Conservation (phyloP, 2,113 vertebrate genomes). For the Montifringilla adamsi region DNA sequence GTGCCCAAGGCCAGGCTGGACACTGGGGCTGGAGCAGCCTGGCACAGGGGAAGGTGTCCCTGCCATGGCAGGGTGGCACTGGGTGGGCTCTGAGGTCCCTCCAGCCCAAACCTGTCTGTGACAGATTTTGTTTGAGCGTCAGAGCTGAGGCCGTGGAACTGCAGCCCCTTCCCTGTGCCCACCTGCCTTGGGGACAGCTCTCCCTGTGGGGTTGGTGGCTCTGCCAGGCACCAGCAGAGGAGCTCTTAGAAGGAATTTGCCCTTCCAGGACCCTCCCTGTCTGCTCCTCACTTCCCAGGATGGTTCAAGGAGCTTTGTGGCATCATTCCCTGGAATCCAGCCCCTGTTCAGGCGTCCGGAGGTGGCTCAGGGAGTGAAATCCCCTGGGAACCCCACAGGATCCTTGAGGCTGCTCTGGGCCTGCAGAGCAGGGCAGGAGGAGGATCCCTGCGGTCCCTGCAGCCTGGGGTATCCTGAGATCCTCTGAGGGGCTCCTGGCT, state of each 20-base stretch:
- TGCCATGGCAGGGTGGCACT: neutral
- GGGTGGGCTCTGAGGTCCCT: rapidly evolving
- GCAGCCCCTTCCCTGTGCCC: neutral
- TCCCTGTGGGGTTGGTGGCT: neutral
- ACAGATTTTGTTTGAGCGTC: neutral
- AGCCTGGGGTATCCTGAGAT: rapidly evolving
- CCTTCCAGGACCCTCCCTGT: neutral
- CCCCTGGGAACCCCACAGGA: rapidly evolving
- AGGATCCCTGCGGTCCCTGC: neutral
- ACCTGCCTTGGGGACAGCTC: rapidly evolving
- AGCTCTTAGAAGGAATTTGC: neutral
- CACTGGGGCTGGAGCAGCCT: neutral
- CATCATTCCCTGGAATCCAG: neutral
- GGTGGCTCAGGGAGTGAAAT: neutral
- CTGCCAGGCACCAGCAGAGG: neutral
- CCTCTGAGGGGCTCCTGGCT: rapidly evolving
- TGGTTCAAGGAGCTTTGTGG: neutral
- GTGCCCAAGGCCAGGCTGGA: neutral
- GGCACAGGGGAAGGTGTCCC: neutral
- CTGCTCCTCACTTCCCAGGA: neutral
- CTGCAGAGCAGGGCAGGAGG: neutral
- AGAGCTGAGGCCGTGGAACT: neutral
- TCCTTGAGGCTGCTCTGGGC: too few species aligned
- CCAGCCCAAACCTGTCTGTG: rapidly evolving
- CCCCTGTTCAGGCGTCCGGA: neutral